Evolutionary conservation across 2,113 vertebrate species (phyloP).

Genomic region (Ammospiza caudacuta): DNA sequence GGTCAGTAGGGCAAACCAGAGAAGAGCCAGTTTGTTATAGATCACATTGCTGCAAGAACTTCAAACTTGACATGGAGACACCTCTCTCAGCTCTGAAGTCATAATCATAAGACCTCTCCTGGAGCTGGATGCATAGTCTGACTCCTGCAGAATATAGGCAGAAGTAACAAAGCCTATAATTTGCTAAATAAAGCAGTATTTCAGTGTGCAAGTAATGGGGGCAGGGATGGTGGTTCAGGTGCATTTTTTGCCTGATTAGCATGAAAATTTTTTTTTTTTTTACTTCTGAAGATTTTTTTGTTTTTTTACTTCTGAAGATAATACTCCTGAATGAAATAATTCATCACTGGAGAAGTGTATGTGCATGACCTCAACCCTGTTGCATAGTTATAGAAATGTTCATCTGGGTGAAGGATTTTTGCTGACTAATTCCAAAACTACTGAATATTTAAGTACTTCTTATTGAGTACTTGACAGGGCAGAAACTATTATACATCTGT

Average conservation of each 20-base stretch:
- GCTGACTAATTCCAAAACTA: conserved; percentile 1
- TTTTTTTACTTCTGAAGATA: not conserved
- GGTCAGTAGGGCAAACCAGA: not conserved
- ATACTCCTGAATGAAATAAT: not conserved
- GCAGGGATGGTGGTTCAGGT: not conserved
- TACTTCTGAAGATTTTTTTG: not conserved
- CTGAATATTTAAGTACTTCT: conserved; percentile 23
- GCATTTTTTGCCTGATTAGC: not conserved
- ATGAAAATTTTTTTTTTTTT: not conserved
- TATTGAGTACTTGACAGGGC: not conserved
- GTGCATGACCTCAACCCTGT: not conserved
- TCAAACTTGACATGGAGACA: not conserved
- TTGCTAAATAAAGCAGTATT: not conserved
- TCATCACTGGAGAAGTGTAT: not conserved
- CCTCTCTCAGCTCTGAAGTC: not conserved
- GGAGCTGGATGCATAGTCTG: not conserved
- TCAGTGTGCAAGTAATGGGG: no score
- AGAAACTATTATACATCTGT: conserved; percentile 13
- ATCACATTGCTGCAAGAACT: not conserved
- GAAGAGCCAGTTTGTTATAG: not conserved
- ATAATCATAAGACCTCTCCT: not conserved
- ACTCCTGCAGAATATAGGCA: not conserved
- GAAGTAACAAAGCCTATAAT: not conserved
- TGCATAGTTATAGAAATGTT: not conserved
- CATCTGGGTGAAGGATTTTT: not conserved